These are phyloP conservation scores for Etheostoma cragini DNA, from an alignment of 2,113 vertebrate species.

Conservation along the genomic window DNA sequence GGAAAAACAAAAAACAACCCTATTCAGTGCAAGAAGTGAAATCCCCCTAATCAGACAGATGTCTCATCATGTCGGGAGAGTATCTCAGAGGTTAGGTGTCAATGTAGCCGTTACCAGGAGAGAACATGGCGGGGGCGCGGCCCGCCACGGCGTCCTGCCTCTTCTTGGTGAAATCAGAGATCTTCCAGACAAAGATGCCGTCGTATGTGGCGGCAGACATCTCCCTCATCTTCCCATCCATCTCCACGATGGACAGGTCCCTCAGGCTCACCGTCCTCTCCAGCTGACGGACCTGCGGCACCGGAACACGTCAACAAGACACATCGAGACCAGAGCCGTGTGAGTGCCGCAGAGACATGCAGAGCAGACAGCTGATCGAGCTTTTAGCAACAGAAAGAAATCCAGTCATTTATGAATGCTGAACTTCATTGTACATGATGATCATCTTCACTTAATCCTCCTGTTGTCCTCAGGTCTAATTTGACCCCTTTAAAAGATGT, in stretches of 20 bases:
- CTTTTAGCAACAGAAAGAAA: no score
- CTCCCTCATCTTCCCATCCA: slow-evolving; percentile 91
- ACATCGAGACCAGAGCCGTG: no score
- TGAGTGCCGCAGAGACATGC: no score
- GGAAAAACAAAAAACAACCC: slow-evolving; percentile 36
- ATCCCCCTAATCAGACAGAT: neutral
- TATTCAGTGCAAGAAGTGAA: neutral
- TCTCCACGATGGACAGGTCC: slow-evolving; percentile 93
- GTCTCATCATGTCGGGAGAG: neutral
- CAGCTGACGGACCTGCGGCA: slow-evolving; percentile 93
- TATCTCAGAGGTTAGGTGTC: neutral
- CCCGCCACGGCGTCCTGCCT: slow-evolving; percentile 94
- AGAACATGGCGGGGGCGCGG: slow-evolving; percentile 95
- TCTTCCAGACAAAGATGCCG: slow-evolving; percentile 96
- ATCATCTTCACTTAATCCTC: neutral
- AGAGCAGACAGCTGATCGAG: no score
- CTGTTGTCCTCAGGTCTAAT: no score
- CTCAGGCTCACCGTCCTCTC: slow-evolving; percentile 94
- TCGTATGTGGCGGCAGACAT: slow-evolving; percentile 93
- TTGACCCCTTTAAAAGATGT: no score
- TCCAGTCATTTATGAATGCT: no score
- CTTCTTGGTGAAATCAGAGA: slow-evolving; percentile 92
- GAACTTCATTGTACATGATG: neutral
- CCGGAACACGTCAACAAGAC: neutral
- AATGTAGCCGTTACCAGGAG: slow-evolving; percentile 86